Base-by-base conservation (phyloP, 2,888 invertebrate species). In the Pachydiplax longipennis region DNA sequence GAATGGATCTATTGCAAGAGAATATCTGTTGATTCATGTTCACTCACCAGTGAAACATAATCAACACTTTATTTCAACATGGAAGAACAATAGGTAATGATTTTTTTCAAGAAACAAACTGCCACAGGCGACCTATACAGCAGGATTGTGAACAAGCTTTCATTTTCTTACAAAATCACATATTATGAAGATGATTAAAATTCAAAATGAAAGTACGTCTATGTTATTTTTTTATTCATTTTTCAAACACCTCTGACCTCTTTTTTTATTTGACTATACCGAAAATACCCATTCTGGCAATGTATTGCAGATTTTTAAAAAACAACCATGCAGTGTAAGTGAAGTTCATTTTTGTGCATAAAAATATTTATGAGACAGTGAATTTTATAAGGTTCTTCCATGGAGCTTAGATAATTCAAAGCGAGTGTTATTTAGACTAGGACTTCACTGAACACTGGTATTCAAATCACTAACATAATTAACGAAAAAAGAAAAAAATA, bases 261-360 rank as follows among this genome's bases (percentile, higher is more conserved):
- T 73, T 73, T 73, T 73, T 25, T 73, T 31, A 31, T 61, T 87
- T 37, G 87, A 87, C 87, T 87, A 37, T 87, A 73, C 87, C 87
- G 37, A 87, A 87, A 87, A 87, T 87, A 87, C 87, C 87, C 87
- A 87, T 61, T 87, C 87, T 61, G 61, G 87, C 87, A 87, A 87
- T 87, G 87, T 87, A 87, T 87, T 87, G 87, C 87, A 87, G 87
- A 87, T 87, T 87, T 65, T 87, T 87, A 87, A 73, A 53, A 53
- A 87, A 87, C 87, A 87, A 87, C 87, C 87, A 87, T 87, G 87
- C 87, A 87, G 87, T 87, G 87, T 61, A 87, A 87, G 87, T 87
- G 87, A 87, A 87, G 61, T 87, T 87, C 37, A 37, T 31, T 31
- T 87, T 87, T 87, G 87, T 87, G 87, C 87, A 87, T 40, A 87